Base-by-base conservation (phyloP, 1,140 invertebrate species). In the Asbolus verrucosus region DNA sequence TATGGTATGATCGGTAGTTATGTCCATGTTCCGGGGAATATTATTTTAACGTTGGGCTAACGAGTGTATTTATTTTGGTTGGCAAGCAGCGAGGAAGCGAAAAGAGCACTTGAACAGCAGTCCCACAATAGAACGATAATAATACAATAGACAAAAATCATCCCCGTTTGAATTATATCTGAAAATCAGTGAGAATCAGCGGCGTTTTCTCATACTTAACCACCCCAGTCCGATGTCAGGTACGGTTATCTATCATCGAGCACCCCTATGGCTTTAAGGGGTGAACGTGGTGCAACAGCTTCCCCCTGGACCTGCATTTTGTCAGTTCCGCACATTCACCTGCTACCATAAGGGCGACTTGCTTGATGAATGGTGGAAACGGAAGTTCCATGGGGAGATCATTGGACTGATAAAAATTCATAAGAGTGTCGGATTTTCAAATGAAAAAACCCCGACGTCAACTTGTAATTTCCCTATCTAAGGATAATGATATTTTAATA, bases 201-300 rank as follows among this genome's bases (percentile, higher is more conserved):
- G 33, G 33, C 18, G 68, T 70, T 73, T 73, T 73, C 72, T 73
- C 72, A 73, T 67, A 70, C 62, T 24, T 65, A 70, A 70, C 68
- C 72, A 68, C 72, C n/a, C n/a, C n/a, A n/a, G n/a, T n/a, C n/a
- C n/a, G n/a, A n/a, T n/a, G 63, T 73, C 72, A 73, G 72, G 68
- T 73, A 67, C 50, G 65, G 68, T 68, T 73, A 73, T 73, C 68
- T 73, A 73, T 73, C 72, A 70, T 73, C 72, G 54, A 43, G 67
- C 67, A 70, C 72, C 72, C 72, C 65, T 67, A 66, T 69, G 59
- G 18, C 60, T 65, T 38, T 4, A 36, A 65, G 61, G 71, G 67
- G 43, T 65, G 65, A 62, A 19, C 43, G 39, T 63, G 71, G 65
- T 69, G 63, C 50, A 65, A 59, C 67, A 65, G 63, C 43, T 65